These are phyloP conservation scores for Saccostrea glomerata DNA, from an alignment of 1,140 invertebrate genomes.

Conservation along the genomic window DNA sequence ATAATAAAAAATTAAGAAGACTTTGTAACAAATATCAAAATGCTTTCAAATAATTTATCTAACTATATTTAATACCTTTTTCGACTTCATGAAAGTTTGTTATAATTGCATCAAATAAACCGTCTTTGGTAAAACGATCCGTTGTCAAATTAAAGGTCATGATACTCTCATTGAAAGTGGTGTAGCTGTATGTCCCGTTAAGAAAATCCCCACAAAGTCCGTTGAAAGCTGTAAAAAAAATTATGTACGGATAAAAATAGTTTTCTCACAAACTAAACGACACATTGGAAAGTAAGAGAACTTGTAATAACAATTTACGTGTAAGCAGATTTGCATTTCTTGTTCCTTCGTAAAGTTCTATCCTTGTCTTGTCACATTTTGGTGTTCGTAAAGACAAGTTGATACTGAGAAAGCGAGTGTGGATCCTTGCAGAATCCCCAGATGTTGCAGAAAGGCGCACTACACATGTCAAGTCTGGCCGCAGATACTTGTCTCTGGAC, in stretches of 20 bases:
- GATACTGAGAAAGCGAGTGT: not conserved
- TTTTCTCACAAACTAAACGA: too few species aligned
- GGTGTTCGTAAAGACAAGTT: not conserved
- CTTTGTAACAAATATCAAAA: too few species aligned
- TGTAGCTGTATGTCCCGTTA: not conserved
- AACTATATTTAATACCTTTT: too few species aligned
- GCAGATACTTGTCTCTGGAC: not conserved
- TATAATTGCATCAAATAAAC: slow-evolving; percentile 33
- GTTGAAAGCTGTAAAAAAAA: not conserved
- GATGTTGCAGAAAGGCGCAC: not conserved
- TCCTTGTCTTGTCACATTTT: not conserved
- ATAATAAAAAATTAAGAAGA: too few species aligned
- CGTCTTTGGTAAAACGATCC: not conserved
- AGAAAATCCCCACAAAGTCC: slow-evolving; percentile 8
- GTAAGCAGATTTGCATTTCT: not conserved
- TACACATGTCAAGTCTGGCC: not conserved
- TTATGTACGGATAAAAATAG: too few species aligned
- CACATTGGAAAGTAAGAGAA: too few species aligned
- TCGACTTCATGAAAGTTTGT: slow-evolving; percentile 26
- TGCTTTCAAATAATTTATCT: too few species aligned
- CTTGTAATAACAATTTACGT: not conserved
- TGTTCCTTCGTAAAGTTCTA: slow-evolving; percentile 26
- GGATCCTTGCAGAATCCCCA: not conserved
- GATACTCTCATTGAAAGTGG: not conserved
- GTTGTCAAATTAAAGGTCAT: slow-evolving; percentile 30